Percentiles rank a stretch among this genome's conserved stretches.
Evolutionary conservation across 2,888 invertebrate genomes (phyloP).

Genomic region (Yponomeuta plumbellus): DNA sequence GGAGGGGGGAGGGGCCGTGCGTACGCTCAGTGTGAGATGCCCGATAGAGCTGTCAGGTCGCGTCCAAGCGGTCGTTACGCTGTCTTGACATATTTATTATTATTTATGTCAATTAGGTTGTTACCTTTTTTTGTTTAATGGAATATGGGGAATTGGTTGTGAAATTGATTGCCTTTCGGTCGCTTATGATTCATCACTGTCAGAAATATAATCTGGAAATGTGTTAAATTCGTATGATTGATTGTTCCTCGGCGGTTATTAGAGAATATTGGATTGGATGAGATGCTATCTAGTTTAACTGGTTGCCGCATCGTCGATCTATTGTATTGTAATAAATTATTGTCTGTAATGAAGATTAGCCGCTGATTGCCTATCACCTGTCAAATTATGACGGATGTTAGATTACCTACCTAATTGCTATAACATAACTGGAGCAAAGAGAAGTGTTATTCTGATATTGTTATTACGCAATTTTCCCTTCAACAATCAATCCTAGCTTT

Average conservation of each 20-base stretch:
- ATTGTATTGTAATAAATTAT: slow-evolving; percentile 44
- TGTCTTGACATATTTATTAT: slow-evolving; percentile 75
- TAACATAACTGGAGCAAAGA: too few species aligned
- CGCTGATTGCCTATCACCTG: slow-evolving; percentile 45
- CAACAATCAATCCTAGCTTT: background rate
- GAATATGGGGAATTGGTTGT: slow-evolving; percentile 74
- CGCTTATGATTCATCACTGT: slow-evolving; percentile 75
- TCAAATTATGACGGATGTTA: slow-evolving; percentile 37
- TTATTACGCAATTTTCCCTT: background rate
- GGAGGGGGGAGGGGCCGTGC: slow-evolving; percentile 34
- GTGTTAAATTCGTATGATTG: slow-evolving; percentile 75
- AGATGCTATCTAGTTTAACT: slow-evolving; percentile 68
- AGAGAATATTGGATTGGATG: slow-evolving; percentile 35
- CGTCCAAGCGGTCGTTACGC: slow-evolving; percentile 70
- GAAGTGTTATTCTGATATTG: too few species aligned
- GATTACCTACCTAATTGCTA: background rate
- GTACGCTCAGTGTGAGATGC: slow-evolving; percentile 61
- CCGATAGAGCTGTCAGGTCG: slow-evolving; percentile 75
- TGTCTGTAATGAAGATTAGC: slow-evolving; percentile 33
- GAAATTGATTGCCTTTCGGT: slow-evolving; percentile 74
- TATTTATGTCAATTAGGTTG: slow-evolving; percentile 77
- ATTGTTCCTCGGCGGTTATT: slow-evolving; percentile 63
- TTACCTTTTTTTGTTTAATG: slow-evolving; percentile 74
- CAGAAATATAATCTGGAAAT: slow-evolving; percentile 65
- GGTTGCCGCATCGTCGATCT: slow-evolving; percentile 31